phyloP scores from a whole-genome alignment of 64 coral and sea anemone species.

The Pocillopora verrucosa region DNA sequence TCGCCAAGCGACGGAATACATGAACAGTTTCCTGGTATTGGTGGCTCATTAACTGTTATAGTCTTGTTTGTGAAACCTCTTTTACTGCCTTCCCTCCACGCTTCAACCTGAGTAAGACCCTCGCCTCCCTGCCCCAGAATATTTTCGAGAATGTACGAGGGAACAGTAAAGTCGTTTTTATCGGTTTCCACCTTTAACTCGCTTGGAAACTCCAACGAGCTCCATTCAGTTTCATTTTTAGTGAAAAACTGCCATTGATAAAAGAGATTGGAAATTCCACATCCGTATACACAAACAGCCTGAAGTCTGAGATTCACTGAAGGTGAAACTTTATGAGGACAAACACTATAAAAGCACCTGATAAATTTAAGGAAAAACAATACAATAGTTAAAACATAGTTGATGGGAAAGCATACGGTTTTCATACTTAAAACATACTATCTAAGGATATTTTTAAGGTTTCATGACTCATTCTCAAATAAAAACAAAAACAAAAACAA shows the following conservation, averaged over 20 bases:
- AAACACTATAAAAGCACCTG: neutral
- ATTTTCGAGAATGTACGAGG: slow-evolving; percentile 41
- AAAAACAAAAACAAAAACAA: no score
- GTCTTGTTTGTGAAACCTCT: slow-evolving; percentile 8
- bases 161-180: neutral
- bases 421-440: no score
- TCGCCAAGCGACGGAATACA: slow-evolving; percentile 19
- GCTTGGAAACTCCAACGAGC: neutral
- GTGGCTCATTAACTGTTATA: slow-evolving; percentile 51
- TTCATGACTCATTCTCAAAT: no score
- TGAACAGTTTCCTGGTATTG: slow-evolving; percentile 39
- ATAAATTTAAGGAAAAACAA: neutral
- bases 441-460: no score
- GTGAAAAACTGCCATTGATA: neutral
- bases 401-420: no score
- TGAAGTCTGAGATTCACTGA: slow-evolving; percentile 26
- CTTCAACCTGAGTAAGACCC: neutral
- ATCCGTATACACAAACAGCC: neutral
- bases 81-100: slow-evolving; percentile 30
- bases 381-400: no score
- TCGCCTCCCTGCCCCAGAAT: slow-evolving; percentile 27
- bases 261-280: neutral
- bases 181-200: slow-evolving; percentile 3
- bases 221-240: neutral
- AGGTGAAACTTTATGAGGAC: neutral